These are phyloP conservation scores for Nematolebias whitei DNA, from an alignment of 2,113 vertebrate species.

Conservation along the genomic window DNA sequence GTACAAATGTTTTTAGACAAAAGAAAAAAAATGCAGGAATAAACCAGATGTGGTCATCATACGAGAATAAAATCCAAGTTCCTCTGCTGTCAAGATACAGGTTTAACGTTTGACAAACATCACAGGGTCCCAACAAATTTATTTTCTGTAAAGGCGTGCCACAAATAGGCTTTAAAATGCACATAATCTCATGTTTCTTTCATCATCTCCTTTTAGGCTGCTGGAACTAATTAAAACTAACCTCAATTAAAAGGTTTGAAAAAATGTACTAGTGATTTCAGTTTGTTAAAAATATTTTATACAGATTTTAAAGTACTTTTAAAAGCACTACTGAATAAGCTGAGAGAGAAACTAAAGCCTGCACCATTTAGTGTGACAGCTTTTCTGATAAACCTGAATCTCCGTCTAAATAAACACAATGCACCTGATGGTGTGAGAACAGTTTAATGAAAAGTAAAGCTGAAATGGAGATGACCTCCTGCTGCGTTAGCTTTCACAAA, in stretches of 20 bases:
- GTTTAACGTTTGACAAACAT: conserved; percentile 34
- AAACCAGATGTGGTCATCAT: conserved; percentile 11
- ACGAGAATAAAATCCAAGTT: conserved; percentile 13
- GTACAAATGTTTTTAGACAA: conserved; percentile 26
- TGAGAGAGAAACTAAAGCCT: conserved; percentile 3
- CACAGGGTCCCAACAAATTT: conserved; percentile 12
- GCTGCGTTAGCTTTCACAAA: neutral
- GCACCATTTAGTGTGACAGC: conserved; percentile 7
- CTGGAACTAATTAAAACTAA: conserved; percentile 14
- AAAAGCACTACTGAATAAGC: conserved; percentile 10
- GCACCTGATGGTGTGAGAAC: no score
- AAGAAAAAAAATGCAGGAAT: neutral
- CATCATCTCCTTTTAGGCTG: conserved; percentile 17
- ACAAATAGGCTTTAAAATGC: conserved; percentile 14
- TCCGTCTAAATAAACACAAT: no score
- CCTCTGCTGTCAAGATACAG: conserved; percentile 17
- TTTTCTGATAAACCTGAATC: neutral
- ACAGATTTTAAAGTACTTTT: neutral
- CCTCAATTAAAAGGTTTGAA: neutral
- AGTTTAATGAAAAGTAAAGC: neutral
- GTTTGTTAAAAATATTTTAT: conserved; percentile 23
- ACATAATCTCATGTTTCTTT: conserved; percentile 15
- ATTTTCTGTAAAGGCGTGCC: conserved; percentile 15
- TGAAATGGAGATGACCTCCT: neutral
- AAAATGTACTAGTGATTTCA: conserved; percentile 27